A percentile compares a stretch with the other conserved stretches of the same genome.
These are phyloP conservation scores for Stenichneumon culpator DNA, from an alignment of 2,888 invertebrate genomes.

Conservation along the genomic window DNA sequence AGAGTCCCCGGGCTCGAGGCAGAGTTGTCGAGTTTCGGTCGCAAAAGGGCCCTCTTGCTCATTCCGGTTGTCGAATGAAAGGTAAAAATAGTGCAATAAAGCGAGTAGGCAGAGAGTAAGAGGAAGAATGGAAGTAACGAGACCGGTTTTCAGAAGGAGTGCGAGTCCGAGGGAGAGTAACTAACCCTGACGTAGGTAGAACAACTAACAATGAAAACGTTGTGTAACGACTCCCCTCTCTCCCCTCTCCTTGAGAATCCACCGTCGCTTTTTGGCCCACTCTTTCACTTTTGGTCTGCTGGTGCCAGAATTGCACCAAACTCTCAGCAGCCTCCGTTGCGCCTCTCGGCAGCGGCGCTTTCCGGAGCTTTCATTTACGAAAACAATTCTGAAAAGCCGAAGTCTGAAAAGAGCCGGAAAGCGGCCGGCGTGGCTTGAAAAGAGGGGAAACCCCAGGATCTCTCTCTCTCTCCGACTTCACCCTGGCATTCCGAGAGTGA, in stretches of 20 bases:
- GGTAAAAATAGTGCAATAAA: constrained; percentile 29
- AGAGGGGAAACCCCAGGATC: constrained; percentile 27
- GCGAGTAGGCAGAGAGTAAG: constrained; percentile 45
- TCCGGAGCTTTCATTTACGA: constrained; percentile 76
- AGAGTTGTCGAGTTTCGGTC: constrained; percentile 37
- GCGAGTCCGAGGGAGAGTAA: constrained; percentile 25
- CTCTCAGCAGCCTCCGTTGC: constrained; percentile 21
- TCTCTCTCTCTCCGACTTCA: constrained; percentile 22
- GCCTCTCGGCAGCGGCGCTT: constrained; percentile 57
- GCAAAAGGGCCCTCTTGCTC: constrained; percentile 45
- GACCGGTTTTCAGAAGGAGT: constrained; percentile 56
- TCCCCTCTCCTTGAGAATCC: constrained; percentile 4
- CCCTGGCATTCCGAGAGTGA: constrained; percentile 30
- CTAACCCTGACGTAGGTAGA: constrained; percentile 60
- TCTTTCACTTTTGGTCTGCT: constrained; percentile 49
- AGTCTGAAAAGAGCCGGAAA: constrained; percentile 66
- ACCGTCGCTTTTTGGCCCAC: constrained; percentile 39
- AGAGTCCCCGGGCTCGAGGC: not conserved
- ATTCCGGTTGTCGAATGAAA: constrained; percentile 59
- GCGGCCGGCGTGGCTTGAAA: constrained; percentile 57
- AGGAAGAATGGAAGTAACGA: constrained; percentile 39
- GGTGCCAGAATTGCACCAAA: constrained; percentile 43
- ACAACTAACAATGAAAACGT: constrained; percentile 72
- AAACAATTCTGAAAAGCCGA: constrained; percentile 75
- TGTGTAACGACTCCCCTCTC: constrained; percentile 67